Percentiles rank a stretch among this genome's conserved stretches.
These are phyloP conservation scores for Trichomalopsis sarcophagae DNA, from an alignment of 1,140 invertebrate species.

Conservation along the genomic window DNA sequence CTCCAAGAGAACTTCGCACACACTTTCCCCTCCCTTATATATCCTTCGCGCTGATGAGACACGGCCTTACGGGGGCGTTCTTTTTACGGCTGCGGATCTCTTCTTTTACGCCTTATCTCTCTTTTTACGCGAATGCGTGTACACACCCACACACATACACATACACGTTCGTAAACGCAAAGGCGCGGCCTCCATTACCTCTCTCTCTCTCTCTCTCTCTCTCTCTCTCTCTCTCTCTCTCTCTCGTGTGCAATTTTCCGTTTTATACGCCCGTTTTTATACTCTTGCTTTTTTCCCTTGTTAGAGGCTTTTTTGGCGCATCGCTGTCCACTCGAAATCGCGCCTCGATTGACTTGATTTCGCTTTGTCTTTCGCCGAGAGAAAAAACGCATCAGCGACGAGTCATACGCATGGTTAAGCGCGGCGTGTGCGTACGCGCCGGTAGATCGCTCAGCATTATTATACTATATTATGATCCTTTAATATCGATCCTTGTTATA, in stretches of 20 bases:
- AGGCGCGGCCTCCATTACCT: background rate
- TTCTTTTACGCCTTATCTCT: conserved; percentile 6
- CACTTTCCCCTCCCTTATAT: background rate
- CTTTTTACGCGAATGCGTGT: background rate
- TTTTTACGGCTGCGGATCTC: background rate
- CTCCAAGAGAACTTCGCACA: background rate
- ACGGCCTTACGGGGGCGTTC: background rate
- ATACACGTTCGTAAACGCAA: no score
- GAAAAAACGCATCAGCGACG: background rate
- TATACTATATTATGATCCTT: conserved; percentile 9
- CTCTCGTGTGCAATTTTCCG: background rate
- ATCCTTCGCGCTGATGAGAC: background rate
- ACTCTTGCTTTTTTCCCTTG: conserved; percentile 21
- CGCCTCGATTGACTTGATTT: background rate
- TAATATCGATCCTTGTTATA: conserved; percentile 26
- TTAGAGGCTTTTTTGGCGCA: conserved; percentile 15
- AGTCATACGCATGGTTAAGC: conserved; percentile 66
- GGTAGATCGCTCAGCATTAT: conserved; percentile 59
- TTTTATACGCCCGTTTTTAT: background rate
- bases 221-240: background rate
- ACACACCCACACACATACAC: background rate
- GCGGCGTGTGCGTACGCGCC: conserved; percentile 62
- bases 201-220: background rate
- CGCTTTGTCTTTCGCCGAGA: background rate
- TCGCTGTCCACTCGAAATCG: background rate